Evolutionary conservation across 2,888 invertebrate genomes (phyloP), one percentile per base, ranked within the genome.

Genomic region (Caradrina kadenii): DNA sequence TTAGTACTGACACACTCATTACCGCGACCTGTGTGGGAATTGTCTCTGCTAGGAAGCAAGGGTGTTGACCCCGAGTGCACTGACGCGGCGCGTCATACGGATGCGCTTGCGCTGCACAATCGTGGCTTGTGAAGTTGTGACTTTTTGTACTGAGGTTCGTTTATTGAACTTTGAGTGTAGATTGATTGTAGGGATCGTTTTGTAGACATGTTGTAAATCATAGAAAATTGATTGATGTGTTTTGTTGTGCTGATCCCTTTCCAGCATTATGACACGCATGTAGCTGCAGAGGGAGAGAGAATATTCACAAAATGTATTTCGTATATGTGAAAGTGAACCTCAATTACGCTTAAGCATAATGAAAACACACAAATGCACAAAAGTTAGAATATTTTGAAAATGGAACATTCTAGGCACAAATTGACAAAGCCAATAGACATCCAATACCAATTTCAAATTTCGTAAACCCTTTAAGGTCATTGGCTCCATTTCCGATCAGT

Each of bases 101-200:
- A 91, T 92, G 93, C 91, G 88, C 87, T 83, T 76, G 89, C 90
- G 89, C 91, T 91, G 92, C 91, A 89, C 90, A 90, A 91, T 89
- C 66, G 75, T 73, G 49, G 68, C 72, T 73, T 42, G 69, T 78
- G 69, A 76, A 80, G 75, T 76, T 77, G 73, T 76, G 49, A 74
- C 67, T 84, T 83, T 86, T 82, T 82, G 61, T 79, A 73, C 26
- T 67, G 53, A 72, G 79, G 62, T 61, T 79, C 81, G 83, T 84
- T 85, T 85, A 81, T 84, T 84, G 83, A 86, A 85, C 86, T 76
- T 73, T 73, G 26, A 63, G 54, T 62, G 52, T 52, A 21, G 45
- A 73, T 77, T 81, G 66, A 69, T 67, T 69, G 45, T 59, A 61
- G 10, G 22, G 11, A 39, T 31, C 26, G 11, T 11, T 72, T 63